Base-by-base conservation (phyloP, 1,140 invertebrate genomes). In the Phymastichus coffea region DNA sequence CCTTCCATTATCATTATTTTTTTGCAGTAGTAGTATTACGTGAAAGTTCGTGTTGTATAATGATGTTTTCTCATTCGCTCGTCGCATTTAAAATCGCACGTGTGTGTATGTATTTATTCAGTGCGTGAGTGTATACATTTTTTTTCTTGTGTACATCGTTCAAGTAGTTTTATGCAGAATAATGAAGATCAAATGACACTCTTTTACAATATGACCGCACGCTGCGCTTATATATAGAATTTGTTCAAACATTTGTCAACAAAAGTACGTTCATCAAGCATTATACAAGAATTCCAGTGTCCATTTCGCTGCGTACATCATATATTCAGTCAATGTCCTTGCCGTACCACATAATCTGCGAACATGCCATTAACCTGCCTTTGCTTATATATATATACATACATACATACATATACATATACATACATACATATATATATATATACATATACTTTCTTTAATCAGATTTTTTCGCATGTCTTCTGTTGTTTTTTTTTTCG, bases 181-280 rank as follows among this genome's bases (percentile, higher is more conserved):
- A 49, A 43, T 56, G 43, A 56, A 66, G 75, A 72, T 72, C 66
- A 71, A 74, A 73, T 70, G 69, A 73, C 74, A 74, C 73, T 73
- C 66, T 69, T 68, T 68, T 70, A 69, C 52, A 74, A 70, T 74
- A 71, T 74, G 54, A 43, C 47, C 51, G 51, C 49, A 35, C 37
- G 14, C 20, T 61, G 52, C 70, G 71, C 71, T 74, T 70, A 75
- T 69, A 72, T 70, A 76, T 75, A 77, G 72, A 78, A 73, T 77
- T 72, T 70, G 56, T 74, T 70, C 69, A 77, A 61, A 61, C 51
- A 61, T 75, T n/a, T 72, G 70, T 76, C 68, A 78, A 78, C 75
- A 76, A 78, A 78, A 77, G 72, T 78, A 67, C 63, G 41, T 64
- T 66, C 43, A 60, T 74, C 62, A 77, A 78, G 76, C 76, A 72